Conservation (phyloP, 2,113 vertebrate species). For the Neolamprologus longior region DNA sequence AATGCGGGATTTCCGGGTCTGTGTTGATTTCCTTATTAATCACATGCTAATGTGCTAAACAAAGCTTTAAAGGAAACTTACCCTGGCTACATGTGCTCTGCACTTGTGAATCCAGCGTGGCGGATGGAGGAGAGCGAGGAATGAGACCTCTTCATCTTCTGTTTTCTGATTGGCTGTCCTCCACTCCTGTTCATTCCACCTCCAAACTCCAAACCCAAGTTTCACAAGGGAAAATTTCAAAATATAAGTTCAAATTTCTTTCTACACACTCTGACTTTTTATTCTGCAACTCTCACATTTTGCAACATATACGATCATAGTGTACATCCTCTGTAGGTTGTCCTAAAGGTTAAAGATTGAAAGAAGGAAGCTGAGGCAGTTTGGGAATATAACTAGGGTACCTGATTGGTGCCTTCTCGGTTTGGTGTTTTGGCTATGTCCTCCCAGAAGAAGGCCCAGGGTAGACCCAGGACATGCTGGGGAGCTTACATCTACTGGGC, state of each 20-base stretch:
- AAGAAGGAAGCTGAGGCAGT: background rate
- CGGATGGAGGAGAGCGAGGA: rapidly evolving
- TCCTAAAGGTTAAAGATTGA: background rate
- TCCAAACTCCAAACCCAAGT: background rate
- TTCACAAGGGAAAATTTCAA: background rate
- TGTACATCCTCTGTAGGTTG: background rate
- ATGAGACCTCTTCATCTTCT: background rate
- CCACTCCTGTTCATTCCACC: background rate
- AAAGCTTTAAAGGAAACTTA: background rate
- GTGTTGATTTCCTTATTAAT: background rate
- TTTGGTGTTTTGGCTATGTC: background rate
- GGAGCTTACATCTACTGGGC: background rate
- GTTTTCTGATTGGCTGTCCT: background rate
- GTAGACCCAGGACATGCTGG: background rate
- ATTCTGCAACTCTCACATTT: background rate
- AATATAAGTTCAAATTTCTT: background rate
- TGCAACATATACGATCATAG: background rate
- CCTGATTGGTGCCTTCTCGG: too few species aligned
- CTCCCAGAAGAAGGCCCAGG: background rate
- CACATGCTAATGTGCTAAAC: rapidly evolving
- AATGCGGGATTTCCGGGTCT: rapidly evolving
- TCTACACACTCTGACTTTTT: background rate
- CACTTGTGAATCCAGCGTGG: rapidly evolving
- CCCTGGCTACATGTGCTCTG: background rate
- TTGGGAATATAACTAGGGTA: background rate